Conservation (phyloP, 1,140 invertebrate species). For the Ostrea edulis region DNA sequence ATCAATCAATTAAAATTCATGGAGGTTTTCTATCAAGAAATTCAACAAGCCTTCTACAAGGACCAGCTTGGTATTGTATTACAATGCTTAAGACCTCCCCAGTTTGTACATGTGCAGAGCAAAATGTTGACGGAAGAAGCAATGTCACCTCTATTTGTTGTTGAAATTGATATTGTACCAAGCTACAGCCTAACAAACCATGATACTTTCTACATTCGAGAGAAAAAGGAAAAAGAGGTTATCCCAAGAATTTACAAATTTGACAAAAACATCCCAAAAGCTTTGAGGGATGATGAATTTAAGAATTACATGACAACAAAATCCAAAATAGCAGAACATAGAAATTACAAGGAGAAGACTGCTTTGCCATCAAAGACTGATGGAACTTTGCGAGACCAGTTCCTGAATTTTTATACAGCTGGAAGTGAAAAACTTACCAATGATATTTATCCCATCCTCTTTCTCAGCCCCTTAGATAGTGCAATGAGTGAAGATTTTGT, state of each 20-base stretch:
- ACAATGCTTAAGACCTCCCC: slow-evolving; percentile 57
- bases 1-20: slow-evolving; percentile 50
- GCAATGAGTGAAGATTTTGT: slow-evolving; percentile 47
- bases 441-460: slow-evolving; percentile 54
- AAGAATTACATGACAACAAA: slow-evolving; percentile 51
- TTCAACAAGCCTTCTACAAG: slow-evolving; percentile 51
- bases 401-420: slow-evolving; percentile 60
- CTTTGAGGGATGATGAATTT: slow-evolving; percentile 19
- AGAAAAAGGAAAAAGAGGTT: background rate
- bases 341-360: slow-evolving; percentile 54
- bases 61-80: slow-evolving; percentile 50
- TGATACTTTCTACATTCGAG: background rate
- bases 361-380: background rate
- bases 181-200: background rate
- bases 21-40: slow-evolving; percentile 42
- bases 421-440: slow-evolving; percentile 52
- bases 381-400: slow-evolving; percentile 47
- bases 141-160: slow-evolving; percentile 40
- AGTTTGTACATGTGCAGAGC: slow-evolving; percentile 58
- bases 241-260: slow-evolving; percentile 43
- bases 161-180: slow-evolving; percentile 66
- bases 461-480: slow-evolving; percentile 55
- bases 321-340: slow-evolving; percentile 43
- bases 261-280: slow-evolving; percentile 45
- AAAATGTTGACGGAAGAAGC: background rate